These are phyloP conservation scores for Drosophila ambigua DNA, from an alignment of 1,140 invertebrate genomes.

Conservation along the genomic window DNA sequence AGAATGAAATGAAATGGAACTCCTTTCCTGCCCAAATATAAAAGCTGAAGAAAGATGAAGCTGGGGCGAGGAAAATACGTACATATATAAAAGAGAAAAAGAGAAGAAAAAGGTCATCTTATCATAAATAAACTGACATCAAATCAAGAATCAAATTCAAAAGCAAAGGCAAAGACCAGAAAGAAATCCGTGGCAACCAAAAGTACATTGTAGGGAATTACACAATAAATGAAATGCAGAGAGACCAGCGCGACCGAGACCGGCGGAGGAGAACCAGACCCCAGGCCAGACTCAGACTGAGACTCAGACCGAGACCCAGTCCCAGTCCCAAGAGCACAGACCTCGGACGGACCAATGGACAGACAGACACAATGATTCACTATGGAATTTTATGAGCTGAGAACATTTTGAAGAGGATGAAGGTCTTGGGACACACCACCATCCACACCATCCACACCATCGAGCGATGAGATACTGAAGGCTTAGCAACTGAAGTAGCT, in stretches of 20 bases:
- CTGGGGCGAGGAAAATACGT: constrained; percentile 3
- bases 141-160: constrained; percentile 83
- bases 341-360: neutral
- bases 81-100: neutral
- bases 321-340: too few species aligned
- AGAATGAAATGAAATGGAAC: constrained; percentile 23
- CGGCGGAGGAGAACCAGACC: neutral
- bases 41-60: constrained; percentile 33
- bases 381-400: constrained; percentile 79
- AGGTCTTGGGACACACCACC: constrained; percentile 33
- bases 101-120: constrained; percentile 76
- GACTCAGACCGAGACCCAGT: neutral
- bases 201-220: constrained; percentile 78
- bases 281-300: constrained; percentile 3
- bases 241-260: constrained; percentile 45
- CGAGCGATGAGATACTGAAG: constrained; percentile 25
- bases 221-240: constrained; percentile 80
- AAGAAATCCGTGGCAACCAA: constrained; percentile 76
- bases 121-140: constrained; percentile 83
- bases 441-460: constrained; percentile 26
- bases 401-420: constrained; percentile 61
- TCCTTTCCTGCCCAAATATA: constrained; percentile 53
- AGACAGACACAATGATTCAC: constrained; percentile 65
- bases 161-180: constrained; percentile 45
- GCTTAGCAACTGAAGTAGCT: constrained; percentile 61